Percentiles rank a stretch among this genome's conserved stretches.
Conservation (phyloP, 2,113 vertebrate genomes). For the Uria lomvia region DNA sequence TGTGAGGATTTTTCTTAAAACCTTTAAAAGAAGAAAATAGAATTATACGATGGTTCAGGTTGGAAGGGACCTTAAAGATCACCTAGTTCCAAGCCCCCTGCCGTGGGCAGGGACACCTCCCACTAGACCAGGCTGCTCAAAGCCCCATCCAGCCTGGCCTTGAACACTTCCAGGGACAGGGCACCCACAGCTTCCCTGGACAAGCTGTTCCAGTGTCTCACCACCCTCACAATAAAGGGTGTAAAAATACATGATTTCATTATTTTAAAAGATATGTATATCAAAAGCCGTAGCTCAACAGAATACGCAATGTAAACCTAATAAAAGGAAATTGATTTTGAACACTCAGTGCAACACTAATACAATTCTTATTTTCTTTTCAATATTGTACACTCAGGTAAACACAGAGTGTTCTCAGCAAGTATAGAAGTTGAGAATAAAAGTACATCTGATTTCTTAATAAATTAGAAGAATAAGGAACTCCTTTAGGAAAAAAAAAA, state of each 20-base stretch:
- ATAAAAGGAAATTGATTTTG: background rate
- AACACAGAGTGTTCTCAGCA: background rate
- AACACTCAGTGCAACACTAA: background rate
- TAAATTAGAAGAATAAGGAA: background rate
- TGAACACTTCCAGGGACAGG: too few species aligned
- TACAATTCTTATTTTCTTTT: constrained; percentile 4
- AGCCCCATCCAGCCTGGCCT: too few species aligned
- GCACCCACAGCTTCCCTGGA: too few species aligned
- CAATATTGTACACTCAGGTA: background rate
- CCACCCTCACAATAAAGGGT: too few species aligned
- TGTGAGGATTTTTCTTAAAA: background rate
- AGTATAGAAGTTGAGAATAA: background rate
- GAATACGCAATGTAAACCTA: background rate
- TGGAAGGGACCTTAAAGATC: too few species aligned
- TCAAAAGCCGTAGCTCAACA: background rate
- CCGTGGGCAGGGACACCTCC: too few species aligned
- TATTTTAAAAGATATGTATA: background rate
- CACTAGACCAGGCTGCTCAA: too few species aligned
- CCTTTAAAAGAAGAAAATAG: background rate
- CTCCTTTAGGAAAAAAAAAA: background rate
- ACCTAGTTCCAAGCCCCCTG: too few species aligned
- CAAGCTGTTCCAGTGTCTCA: too few species aligned
- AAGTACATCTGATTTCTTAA: background rate
- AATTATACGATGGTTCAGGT: too few species aligned
- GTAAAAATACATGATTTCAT: background rate